Evolutionary conservation across 2,113 vertebrate genomes (phyloP), one percentile per base, ranked within the genome.

Genomic region (Trematomus loennbergii): DNA sequence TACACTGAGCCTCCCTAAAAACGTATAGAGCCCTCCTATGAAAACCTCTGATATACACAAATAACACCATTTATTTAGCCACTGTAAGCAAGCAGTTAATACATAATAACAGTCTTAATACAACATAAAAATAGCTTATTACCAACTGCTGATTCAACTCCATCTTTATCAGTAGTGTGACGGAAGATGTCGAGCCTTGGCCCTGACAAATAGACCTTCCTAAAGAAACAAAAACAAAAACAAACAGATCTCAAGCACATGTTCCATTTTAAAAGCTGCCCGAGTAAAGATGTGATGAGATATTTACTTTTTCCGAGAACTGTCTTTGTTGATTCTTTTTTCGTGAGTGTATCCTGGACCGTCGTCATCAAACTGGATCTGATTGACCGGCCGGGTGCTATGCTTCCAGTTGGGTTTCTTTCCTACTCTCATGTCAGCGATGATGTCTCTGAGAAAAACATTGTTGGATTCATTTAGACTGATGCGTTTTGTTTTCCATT

Each of bases 121-220:
- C 0, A 58, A 33, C 72, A 40, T 55, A 6, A 1, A 62, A 53
- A 78, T 49, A 76, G n/a, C 17, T 62, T 5, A 55, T 88, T 92
- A 95, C 95, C 89, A 36, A 69, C 33, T 45, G 88, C 20, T 15
- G 81, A 48, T 6, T 89, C 86, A n/a, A 46, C 75, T 77, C 91
- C 86, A 62, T 88, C 68, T 83, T 91, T 83, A 64, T 93, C 58
- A 61, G 91, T 16, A 59, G 46, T 0, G 15, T 85, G 72, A 15
- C 94, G 85, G 82, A 99, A 99, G 92, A 99, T 96, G 83, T 96
- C 94, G 33, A 99, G 94, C 79, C 96, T 96, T 86, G 84, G 97
- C 45, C 91, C 92, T 10, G 78, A 79, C 70, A 95, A 92, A 18
- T 95, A 85, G 77, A 36, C 83, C 90, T 29, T 95, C 89, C 95